Evolutionary conservation across 2,113 vertebrate genomes (phyloP).

Genomic region (Rhynchomys soricoides): DNA sequence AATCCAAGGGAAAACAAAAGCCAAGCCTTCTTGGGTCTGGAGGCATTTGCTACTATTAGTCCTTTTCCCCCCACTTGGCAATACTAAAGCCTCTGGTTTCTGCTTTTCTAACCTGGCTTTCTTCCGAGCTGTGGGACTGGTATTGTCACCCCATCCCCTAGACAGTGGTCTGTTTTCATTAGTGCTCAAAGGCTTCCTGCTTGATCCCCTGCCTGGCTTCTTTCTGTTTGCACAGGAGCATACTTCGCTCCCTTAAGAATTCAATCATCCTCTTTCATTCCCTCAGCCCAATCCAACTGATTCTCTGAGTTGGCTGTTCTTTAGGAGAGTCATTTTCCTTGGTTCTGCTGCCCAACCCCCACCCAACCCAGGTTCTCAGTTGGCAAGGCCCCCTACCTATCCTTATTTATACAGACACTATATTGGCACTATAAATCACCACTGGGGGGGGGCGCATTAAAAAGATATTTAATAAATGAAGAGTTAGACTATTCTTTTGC

Average conservation of each 20-base stretch:
- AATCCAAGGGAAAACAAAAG: conserved; percentile 40
- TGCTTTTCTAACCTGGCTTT: conserved; percentile 4
- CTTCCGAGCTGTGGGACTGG: background rate
- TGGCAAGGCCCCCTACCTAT: background rate
- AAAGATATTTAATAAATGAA: conserved; percentile 18
- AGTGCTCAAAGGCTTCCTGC: conserved; percentile 41
- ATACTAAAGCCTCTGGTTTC: background rate
- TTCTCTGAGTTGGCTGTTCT: background rate
- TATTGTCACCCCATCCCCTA: background rate
- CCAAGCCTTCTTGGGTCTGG: background rate
- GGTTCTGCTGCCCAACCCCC: background rate
- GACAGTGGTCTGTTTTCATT: conserved; percentile 39
- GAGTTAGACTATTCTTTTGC: background rate
- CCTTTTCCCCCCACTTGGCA: background rate
- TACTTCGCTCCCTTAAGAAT: background rate
- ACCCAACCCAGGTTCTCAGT: background rate
- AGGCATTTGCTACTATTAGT: conserved; percentile 9
- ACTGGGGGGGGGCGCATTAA: background rate
- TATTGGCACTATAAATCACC: background rate
- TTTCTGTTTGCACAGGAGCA: conserved; percentile 9
- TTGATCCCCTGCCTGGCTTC: background rate
- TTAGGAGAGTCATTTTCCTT: background rate
- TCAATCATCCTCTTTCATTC: background rate
- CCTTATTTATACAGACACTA: background rate
- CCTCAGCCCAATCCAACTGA: background rate